phyloP scores from a whole-genome alignment of 2,113 vertebrate genomes.

The Oenanthe oenanthe region DNA sequence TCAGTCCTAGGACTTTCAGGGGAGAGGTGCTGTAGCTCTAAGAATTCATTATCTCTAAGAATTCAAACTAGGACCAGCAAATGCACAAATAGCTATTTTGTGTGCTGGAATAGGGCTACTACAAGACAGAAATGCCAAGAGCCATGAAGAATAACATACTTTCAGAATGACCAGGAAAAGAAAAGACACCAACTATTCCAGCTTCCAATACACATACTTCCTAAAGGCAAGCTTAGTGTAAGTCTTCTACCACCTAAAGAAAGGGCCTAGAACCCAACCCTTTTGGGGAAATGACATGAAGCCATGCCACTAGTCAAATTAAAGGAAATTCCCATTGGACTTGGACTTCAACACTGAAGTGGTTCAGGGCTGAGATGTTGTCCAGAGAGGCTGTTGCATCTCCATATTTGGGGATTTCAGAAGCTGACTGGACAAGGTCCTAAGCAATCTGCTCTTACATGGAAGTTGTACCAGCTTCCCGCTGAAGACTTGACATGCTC shows the following conservation, averaged over 20 bases:
- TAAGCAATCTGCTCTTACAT: background rate
- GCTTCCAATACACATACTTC: accelerated
- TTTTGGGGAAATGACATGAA: background rate
- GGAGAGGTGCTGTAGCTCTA: background rate
- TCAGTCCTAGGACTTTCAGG: background rate
- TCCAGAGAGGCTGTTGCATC: background rate
- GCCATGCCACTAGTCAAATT: background rate
- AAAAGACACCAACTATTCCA: background rate
- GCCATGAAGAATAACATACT: background rate
- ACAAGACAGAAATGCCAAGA: background rate
- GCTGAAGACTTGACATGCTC: background rate
- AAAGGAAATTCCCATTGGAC: background rate
- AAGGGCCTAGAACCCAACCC: background rate
- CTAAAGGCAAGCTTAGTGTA: background rate
- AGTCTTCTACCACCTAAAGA: background rate
- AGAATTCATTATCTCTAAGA: background rate
- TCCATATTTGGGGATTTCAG: background rate
- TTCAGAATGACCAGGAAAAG: background rate
- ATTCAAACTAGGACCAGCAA: background rate
- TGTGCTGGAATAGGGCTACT: background rate
- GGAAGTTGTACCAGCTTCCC: background rate
- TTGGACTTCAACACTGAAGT: background rate
- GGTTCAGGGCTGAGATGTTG: background rate
- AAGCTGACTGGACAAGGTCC: background rate
- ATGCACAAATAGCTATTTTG: background rate